A percentile compares a stretch with the other conserved stretches of the same genome.
phyloP scores from a whole-genome alignment of 2,888 invertebrate species.

The Camponotus fellah region DNA sequence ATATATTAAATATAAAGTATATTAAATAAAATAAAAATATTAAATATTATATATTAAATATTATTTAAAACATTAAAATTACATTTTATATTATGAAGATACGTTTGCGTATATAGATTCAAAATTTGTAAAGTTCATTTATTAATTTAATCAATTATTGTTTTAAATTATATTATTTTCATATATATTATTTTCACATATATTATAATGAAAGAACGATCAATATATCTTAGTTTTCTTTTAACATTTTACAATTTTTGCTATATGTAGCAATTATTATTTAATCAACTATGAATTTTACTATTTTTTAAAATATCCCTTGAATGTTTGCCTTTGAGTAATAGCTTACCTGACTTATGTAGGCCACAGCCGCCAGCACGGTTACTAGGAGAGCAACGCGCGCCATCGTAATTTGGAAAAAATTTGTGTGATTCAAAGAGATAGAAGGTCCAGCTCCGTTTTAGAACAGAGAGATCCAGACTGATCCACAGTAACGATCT shows the following conservation, averaged over 20 bases:
- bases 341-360: constrained; percentile 73
- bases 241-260: background rate
- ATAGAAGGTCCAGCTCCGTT: background rate
- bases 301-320: background rate
- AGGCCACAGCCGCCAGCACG: constrained; percentile 69
- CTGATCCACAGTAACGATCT: background rate
- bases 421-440: background rate
- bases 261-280: background rate
- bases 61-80: background rate
- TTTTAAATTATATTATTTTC: background rate
- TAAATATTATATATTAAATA: background rate
- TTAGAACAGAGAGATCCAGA: background rate
- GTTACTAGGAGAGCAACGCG: constrained; percentile 71
- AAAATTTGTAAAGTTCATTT: background rate
- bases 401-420: constrained; percentile 68
- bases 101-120: background rate
- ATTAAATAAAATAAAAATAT: background rate
- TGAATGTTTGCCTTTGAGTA: background rate
- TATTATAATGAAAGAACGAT: background rate
- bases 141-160: constrained; percentile 1
- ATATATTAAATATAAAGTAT: background rate
- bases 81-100: background rate
- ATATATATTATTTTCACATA: background rate
- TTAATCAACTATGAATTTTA: background rate
- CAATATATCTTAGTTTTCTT: background rate